Conservation (phyloP, 1,140 invertebrate genomes). For the Oreohelix idahoensis region DNA sequence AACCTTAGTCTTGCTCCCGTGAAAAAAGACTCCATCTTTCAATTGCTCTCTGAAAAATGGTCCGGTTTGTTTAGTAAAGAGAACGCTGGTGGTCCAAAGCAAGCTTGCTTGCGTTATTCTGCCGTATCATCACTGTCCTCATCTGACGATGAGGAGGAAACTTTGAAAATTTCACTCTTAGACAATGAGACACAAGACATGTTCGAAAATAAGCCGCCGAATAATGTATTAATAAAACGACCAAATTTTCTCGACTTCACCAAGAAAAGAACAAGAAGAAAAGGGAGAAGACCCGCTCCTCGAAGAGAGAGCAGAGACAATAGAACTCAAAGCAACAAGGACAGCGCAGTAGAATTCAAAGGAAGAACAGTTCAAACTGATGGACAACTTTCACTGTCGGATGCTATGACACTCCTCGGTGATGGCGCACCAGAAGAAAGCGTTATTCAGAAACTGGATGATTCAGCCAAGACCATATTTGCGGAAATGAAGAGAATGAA, state of each 20-base stretch:
- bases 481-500: constrained; percentile 14
- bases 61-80: background rate
- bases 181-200: background rate
- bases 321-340: background rate
- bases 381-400: background rate
- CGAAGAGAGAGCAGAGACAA: background rate
- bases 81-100: no score
- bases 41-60: background rate
- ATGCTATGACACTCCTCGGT: constrained; percentile 3
- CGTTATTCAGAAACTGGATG: constrained; percentile 6
- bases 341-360: background rate
- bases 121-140: background rate
- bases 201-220: background rate
- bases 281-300: background rate
- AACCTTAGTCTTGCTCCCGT: background rate
- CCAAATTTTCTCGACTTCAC: constrained; percentile 6
- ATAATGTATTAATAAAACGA: background rate
- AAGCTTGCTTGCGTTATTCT: constrained; percentile 1
- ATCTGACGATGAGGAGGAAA: background rate
- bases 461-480: constrained; percentile 5
- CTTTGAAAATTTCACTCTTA: background rate
- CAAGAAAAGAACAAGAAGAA: constrained; percentile 8
- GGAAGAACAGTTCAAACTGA: background rate
- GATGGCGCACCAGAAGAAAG: constrained; percentile 8
- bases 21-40: background rate